Evolutionary conservation across 2,888 invertebrate species (phyloP), one percentile per base, ranked within the genome.

Genomic region (Nezara viridula): DNA sequence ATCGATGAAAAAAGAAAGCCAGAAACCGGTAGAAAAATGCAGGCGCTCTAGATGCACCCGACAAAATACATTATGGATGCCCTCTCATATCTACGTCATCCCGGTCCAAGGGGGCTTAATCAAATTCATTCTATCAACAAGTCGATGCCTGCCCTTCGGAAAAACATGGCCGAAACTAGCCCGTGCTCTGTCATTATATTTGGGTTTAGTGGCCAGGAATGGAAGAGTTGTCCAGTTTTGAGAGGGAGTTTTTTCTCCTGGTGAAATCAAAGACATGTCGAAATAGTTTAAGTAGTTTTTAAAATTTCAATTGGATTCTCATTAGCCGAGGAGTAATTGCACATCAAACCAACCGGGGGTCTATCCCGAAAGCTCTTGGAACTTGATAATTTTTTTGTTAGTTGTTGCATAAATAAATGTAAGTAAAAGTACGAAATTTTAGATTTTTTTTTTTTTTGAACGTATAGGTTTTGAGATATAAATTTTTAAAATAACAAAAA

Each of bases 41-140:
- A 77, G 2, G 37, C 77, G 77, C 77, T 77, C 77, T 40, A 77
- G 77, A 77, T 77, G 77, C 77, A 40, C 5, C 27, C 77, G 19
- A 32, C 55, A n/a, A 77, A 77, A 77, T 77, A 37, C 77, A 77
- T 77, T 77, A 77, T 77, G 77, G 77, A 77, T 77, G 77, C 40
- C 77, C 40, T 7, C 77, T 77, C 77, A 77, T 77, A 77, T 77
- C 77, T 40, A 21, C 37, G 77, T 77, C 77, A 24, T 37, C 19
- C 37, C 5, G 9, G 9, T 50, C 16, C 37, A 37, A 10, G 37
- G 19, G 12, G 73, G 73, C 6, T 73, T 73, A 37, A 73, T 73
- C 32, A 27, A 37, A 73, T 73, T 37, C 73, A 73, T 14, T 37
- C 73, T 37, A 37, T 73, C 73, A 37, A 73, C 73, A 21, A 73